Base-by-base conservation (phyloP, 2,113 vertebrate species). In the Bungarus multicinctus region DNA sequence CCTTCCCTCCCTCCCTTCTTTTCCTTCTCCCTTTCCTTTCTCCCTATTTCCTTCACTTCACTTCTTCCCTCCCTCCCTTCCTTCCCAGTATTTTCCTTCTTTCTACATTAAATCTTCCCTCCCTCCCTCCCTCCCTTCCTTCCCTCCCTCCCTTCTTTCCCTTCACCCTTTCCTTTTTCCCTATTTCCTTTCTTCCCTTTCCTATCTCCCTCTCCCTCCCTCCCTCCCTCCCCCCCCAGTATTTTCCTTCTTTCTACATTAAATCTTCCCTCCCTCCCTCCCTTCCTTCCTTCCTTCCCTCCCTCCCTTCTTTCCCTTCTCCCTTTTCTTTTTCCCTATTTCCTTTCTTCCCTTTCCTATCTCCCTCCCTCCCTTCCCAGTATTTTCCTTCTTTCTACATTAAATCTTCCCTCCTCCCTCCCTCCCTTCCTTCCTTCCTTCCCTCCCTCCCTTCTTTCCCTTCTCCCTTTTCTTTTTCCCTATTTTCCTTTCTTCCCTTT, bases 241-340 rank as follows among this genome's bases (percentile, higher is more conserved):
- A 47, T 47, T 47, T 20, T 2, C 52, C 55, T 23, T n/a, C 91
- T 52, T 6, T 50, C 90, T 47, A 47, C 47, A 47, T 47, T 47
- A 47, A 47, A 47, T 10, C 54, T 12, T 10, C 16, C 4, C n/a
- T 34, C 64, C 0, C 25, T 90, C n/a, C n/a, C n/a, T n/a, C n/a
- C 7, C 30, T 50, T 55, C 0, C 18, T 12, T 74, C 12, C 91
- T 89, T 27, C 9, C 9, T 0, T 96, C 92, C 88, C 55, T 69
- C 8, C 88, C 55, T 69, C 8, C 50, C 89, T 50, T 50, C 47
- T 50, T 50, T 12, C 10, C 91, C 8, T 14, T 4, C 12, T 90
- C 5, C 20, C 6, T 95, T 93, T 87, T 58, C 91, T 95, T 93
- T n/a, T n/a, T n/a, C n/a, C n/a, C n/a, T n/a, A n/a, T n/a, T n/a